A percentile compares a stretch with the other conserved stretches of the same genome.
Evolutionary conservation across 2,113 vertebrate genomes (phyloP).

Genomic region (Chaetops frenatus): DNA sequence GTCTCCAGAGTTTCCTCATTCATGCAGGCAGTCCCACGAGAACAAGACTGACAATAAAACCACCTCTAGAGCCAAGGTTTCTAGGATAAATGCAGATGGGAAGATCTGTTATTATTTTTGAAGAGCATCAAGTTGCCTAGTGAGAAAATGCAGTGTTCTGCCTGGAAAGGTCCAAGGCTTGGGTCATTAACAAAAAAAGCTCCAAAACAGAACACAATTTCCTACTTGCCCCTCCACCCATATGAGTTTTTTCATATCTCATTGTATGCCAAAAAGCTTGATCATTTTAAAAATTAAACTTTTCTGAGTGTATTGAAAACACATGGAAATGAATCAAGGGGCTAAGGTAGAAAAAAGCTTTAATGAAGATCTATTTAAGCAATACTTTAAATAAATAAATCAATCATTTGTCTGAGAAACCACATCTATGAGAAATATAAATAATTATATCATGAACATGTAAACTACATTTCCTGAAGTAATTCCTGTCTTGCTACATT

Average conservation of each 20-base stretch:
- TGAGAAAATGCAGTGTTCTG: not conserved
- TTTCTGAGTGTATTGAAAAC: not conserved
- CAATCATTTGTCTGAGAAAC: conserved; percentile 1
- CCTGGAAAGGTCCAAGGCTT: not conserved
- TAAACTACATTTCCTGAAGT: conserved; percentile 46
- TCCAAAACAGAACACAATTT: not conserved
- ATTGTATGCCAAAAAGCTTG: not conserved
- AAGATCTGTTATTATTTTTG: not conserved
- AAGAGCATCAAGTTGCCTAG: not conserved
- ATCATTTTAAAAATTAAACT: not conserved
- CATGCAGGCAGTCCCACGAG: not conserved
- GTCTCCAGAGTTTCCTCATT: not conserved
- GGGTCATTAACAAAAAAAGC: not conserved
- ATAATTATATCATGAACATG: conserved; percentile 28
- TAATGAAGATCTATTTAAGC: not conserved
- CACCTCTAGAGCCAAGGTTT: not conserved
- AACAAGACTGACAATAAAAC: not conserved
- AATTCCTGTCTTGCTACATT: conserved; percentile 32
- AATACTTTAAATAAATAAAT: conserved; percentile 39
- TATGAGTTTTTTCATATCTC: not conserved
- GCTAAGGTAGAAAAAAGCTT: not conserved
- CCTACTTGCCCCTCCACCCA: not conserved
- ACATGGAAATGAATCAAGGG: conserved; percentile 1
- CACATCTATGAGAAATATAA: conserved; percentile 35
- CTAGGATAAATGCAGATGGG: not conserved